Evolutionary conservation across 2,888 invertebrate species (phyloP).

Genomic region (Tenthredo notha): DNA sequence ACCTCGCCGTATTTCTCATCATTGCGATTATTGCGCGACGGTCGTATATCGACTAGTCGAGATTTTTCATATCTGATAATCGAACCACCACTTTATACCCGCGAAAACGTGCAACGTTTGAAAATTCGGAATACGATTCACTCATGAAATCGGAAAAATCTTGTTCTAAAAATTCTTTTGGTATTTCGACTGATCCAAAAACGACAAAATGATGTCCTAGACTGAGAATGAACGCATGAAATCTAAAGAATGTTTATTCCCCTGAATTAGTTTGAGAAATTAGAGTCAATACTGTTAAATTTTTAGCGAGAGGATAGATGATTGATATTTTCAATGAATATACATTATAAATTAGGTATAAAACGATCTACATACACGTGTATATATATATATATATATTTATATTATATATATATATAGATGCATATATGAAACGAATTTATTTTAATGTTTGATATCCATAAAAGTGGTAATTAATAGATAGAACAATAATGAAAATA

Average conservation of each 20-base stretch:
- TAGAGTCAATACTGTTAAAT: background rate
- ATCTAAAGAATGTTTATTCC: background rate
- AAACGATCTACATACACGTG: slow-evolving; percentile 32
- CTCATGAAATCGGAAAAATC: too few relatives aligned
- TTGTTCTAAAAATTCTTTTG: too few relatives aligned
- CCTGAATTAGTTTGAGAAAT: background rate
- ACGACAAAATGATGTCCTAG: too few relatives aligned
- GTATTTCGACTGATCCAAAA: background rate
- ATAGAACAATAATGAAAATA: slow-evolving; percentile 40
- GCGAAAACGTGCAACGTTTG: background rate
- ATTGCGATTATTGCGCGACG: background rate
- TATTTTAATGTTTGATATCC: slow-evolving; percentile 32
- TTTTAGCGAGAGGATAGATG: background rate
- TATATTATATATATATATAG: slow-evolving; percentile 15
- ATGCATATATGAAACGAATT: slow-evolving; percentile 48
- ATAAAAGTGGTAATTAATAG: slow-evolving; percentile 47
- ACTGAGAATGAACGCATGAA: background rate
- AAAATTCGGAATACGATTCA: background rate
- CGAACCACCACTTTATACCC: background rate
- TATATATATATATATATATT: slow-evolving; percentile 4
- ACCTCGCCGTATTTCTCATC: background rate
- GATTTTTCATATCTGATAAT: background rate
- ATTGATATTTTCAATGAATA: background rate
- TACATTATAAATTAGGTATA: background rate
- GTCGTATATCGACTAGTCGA: slow-evolving; percentile 5